These are phyloP conservation scores for Physella acuta DNA, from an alignment of 1,140 invertebrate species.

Conservation along the genomic window DNA sequence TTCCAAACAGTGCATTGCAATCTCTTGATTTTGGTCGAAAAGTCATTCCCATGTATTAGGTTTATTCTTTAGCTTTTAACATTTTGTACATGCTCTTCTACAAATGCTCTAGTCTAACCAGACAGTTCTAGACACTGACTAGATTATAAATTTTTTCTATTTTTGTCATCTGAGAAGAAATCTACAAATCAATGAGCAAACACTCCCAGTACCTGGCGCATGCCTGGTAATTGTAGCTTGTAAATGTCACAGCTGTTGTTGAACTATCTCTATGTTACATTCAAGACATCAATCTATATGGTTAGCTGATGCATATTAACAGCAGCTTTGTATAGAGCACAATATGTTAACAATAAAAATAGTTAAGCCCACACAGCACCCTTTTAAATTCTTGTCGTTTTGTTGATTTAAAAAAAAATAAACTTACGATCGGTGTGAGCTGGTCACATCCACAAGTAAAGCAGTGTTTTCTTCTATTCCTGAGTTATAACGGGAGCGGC, in stretches of 20 bases:
- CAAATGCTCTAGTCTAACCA: background rate
- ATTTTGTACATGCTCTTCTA: background rate
- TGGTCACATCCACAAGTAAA: conserved; percentile 36
- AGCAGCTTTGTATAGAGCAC: too few species aligned
- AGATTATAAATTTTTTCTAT: background rate
- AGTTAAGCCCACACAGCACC: background rate
- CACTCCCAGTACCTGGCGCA: background rate
- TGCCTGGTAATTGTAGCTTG: conserved; percentile 11
- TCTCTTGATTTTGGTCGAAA: background rate
- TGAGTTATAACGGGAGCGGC: conserved; percentile 9
- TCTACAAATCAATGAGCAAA: conserved; percentile 10
- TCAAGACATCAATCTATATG: background rate
- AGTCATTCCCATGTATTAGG: background rate
- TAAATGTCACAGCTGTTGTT: conserved; percentile 6
- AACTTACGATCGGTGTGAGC: conserved; percentile 19
- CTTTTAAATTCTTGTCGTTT: too few species aligned
- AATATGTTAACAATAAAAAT: background rate
- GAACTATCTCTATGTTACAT: background rate
- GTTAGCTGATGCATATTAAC: background rate
- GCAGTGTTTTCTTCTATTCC: conserved; percentile 42
- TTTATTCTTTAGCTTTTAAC: background rate
- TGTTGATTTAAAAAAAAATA: too few species aligned
- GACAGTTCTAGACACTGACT: background rate
- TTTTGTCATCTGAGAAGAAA: background rate
- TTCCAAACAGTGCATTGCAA: conserved; percentile 3